These are phyloP conservation scores for Alitta virens DNA, from an alignment of 2,888 invertebrate genomes.

Conservation along the genomic window DNA sequence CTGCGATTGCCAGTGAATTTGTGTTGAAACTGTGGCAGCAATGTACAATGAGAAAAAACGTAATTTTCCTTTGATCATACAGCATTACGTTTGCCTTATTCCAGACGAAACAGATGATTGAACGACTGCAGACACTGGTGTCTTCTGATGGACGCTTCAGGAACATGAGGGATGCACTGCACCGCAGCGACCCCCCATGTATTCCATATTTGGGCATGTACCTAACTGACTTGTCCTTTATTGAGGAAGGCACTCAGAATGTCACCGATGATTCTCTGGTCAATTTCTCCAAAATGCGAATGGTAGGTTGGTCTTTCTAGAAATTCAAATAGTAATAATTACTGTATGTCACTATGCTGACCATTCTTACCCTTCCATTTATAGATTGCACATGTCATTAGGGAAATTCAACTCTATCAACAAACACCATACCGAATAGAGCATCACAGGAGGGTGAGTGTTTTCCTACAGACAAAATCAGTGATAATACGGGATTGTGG, in stretches of 20 bases:
- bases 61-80: no score
- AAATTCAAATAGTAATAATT: not conserved
- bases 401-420: conserved; percentile 87
- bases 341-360: not conserved
- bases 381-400: conserved; percentile 87
- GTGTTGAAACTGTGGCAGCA: no score
- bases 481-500: no score
- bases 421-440: conserved; percentile 90
- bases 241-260: conserved; percentile 89
- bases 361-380: conserved; percentile 35
- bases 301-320: conserved; percentile 65
- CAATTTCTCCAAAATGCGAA: conserved; percentile 92
- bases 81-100: no score
- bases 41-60: no score
- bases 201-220: conserved; percentile 73
- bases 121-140: conserved; percentile 80
- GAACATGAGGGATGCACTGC: conserved; percentile 80
- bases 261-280: conserved; percentile 83
- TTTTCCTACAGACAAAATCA: no score
- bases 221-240: conserved; percentile 84
- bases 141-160: conserved; percentile 86
- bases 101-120: conserved; percentile 83
- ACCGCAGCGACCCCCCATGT: conserved; percentile 69
- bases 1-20: no score
- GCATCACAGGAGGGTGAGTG: conserved; percentile 68